Evolutionary conservation across 37 sponge, comb jelly and placozoan species (phyloP).

Genomic region (Mnemiopsis leidyi): DNA sequence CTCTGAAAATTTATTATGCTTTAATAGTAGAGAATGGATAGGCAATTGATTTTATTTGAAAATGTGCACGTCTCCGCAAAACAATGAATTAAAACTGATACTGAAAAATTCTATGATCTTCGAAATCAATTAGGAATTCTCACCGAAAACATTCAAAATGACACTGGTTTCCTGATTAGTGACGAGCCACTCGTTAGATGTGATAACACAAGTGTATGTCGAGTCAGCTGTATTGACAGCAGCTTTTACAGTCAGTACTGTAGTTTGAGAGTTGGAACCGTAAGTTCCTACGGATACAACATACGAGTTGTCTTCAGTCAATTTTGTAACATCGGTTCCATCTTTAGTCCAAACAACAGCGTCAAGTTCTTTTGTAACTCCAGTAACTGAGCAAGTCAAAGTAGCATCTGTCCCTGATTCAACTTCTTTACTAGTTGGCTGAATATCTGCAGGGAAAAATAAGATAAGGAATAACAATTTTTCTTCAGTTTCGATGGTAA

Average conservation of each 20-base stretch:
- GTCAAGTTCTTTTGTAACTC: neutral
- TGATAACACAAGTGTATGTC: neutral
- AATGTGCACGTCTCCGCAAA: too few species aligned
- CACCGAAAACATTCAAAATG: slow-evolving; percentile 1
- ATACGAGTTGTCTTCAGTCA: neutral
- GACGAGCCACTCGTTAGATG: neutral
- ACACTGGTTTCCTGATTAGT: neutral
- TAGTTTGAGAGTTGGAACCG: slow-evolving; percentile 5
- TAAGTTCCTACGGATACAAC: neutral
- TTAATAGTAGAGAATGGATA: too few species aligned
- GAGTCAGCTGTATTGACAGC: slow-evolving; percentile 9
- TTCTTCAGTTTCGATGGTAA: too few species aligned
- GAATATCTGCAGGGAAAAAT: neutral
- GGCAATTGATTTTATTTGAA: too few species aligned
- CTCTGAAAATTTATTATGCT: neutral
- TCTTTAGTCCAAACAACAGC: neutral
- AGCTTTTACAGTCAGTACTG: neutral
- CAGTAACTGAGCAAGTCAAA: neutral
- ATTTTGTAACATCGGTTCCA: neutral
- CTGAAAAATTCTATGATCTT: too few species aligned
- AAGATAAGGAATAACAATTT: too few species aligned
- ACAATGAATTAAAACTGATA: too few species aligned
- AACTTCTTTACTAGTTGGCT: neutral
- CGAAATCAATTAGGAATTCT: too few species aligned
- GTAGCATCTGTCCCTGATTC: neutral